Percentiles rank a stretch among this genome's conserved stretches.
phyloP scores from a whole-genome alignment of 1,140 invertebrate genomes.

The Harpegnathos saltator region DNA sequence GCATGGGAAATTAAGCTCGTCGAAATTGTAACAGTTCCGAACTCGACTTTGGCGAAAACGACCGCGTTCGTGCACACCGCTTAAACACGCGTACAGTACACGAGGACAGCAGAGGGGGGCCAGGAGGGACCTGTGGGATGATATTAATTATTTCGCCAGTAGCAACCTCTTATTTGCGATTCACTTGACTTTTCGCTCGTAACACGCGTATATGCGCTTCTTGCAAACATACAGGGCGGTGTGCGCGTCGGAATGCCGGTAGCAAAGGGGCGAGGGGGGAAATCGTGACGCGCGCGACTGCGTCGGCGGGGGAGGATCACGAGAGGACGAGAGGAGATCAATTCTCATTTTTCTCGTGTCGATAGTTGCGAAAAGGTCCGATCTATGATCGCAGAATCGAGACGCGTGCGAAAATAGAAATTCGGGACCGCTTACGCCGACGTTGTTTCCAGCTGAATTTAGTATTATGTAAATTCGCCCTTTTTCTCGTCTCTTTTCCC shows the following conservation, averaged over 20 bases:
- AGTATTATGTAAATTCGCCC: slow-evolving; percentile 7
- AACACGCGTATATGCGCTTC: slow-evolving; percentile 2
- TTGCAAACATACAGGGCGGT: neutral
- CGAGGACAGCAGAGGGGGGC: neutral
- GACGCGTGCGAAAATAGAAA: slow-evolving; percentile 11
- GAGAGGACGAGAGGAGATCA: neutral
- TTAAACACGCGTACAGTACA: neutral
- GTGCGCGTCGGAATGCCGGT: neutral
- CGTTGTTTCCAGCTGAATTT: slow-evolving; percentile 15
- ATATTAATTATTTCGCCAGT: slow-evolving; percentile 74
- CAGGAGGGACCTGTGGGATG: slow-evolving; percentile 4
- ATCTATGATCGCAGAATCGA: neutral
- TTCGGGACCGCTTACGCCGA: neutral
- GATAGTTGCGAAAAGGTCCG: slow-evolving; percentile 1
- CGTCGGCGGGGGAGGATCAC: neutral
- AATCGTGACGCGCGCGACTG: neutral
- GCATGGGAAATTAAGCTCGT: slow-evolving; percentile 35
- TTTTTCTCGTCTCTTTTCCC: neutral
- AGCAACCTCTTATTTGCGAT: slow-evolving; percentile 71
- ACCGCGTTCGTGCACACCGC: slow-evolving; percentile 4
- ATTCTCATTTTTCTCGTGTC: slow-evolving; percentile 25
- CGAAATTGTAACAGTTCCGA: slow-evolving; percentile 50
- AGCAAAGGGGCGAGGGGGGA: neutral
- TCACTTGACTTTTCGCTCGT: slow-evolving; percentile 70
- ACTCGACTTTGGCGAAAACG: slow-evolving; percentile 55